Base-by-base conservation (phyloP, 2,888 invertebrate species). In the Tetanocera ferruginea region DNA sequence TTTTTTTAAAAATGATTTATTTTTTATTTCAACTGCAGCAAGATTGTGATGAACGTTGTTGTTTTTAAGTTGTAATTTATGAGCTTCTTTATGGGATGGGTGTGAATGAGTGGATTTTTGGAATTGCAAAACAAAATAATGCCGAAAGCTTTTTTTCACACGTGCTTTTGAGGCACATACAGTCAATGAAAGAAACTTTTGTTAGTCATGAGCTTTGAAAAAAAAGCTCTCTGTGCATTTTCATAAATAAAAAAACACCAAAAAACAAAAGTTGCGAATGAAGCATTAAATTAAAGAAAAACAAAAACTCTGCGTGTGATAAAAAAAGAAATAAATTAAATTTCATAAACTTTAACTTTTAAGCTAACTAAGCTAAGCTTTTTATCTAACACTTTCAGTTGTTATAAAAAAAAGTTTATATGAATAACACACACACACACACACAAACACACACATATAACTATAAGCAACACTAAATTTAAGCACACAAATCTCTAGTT, bases 231-330 rank as follows among this genome's bases (percentile, higher is more conserved):
- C 17, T 66, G 17, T 51, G 31, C 70, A 52, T 31, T 28, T 70
- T n/a, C 70, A n/a, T n/a, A 9, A 52, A 51, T 11, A 1, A 2
- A 1, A 2, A n/a, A 14, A 34, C 64, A 69, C 5, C 5, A 3
- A 43, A 31, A 73, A 64, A 23, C 34, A 66, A 37, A 77, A 28
- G 25, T 31, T 78, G 62, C 67, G 51, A 64, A 37, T 43, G 23
- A 34, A 60, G 37, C 37, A 67, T 8, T 6, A 71, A 62, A 60
- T 0, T 28, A 55, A 78, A 72, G n/a, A 76, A 76, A 64, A 76
- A 76, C 67, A 72, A 76, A 76, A 49, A 80, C 79, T 73, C 73
- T 73, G 73, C 73, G 73, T 73, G 73, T 80, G 80, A 81, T 79
- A 78, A 77, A 75, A 52, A 77, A 74, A 28, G 25, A 60, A 73